These are phyloP conservation scores for Drosophila athabasca DNA, from an alignment of 1,140 invertebrate species.

Conservation along the genomic window DNA sequence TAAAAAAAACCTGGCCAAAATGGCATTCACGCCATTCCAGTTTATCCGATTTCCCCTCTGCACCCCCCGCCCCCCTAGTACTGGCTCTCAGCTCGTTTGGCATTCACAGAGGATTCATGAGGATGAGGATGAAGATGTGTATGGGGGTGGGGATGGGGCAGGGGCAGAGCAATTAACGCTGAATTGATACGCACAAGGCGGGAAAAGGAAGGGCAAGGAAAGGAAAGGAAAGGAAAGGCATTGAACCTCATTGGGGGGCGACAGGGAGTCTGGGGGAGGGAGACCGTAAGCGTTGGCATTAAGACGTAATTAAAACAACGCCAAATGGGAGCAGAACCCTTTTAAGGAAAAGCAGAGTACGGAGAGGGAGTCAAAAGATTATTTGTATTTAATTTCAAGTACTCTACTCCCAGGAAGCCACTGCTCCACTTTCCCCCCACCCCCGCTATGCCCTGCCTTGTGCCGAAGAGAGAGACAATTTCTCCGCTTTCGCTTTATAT, in stretches of 20 bases:
- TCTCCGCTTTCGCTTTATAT: conserved; percentile 41
- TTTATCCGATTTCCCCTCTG: conserved; percentile 64
- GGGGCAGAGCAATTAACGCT: conserved; percentile 68
- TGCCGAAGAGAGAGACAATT: conserved; percentile 45
- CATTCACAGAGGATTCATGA: conserved; percentile 39
- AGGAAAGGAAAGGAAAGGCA: conserved; percentile 29
- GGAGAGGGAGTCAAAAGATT: conserved; percentile 72
- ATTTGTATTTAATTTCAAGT: conserved; percentile 81
- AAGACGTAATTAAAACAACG: conserved; percentile 83
- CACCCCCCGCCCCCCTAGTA: no score
- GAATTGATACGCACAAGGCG: conserved; percentile 71
- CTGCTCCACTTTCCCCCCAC: conserved; percentile 10
- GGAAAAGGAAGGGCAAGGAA: not conserved
- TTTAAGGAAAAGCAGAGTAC: conserved; percentile 1
- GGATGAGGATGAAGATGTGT: not conserved
- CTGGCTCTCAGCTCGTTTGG: conserved; percentile 25
- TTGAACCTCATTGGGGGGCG: conserved; percentile 42
- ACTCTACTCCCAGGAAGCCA: conserved; percentile 45
- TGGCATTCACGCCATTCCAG: conserved; percentile 66
- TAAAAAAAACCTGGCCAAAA: conserved; percentile 71
- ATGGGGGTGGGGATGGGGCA: not conserved
- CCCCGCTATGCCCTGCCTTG: conserved; percentile 20
- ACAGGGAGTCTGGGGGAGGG: not conserved
- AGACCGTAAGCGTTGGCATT: conserved; percentile 68
- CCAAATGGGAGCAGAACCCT: conserved; percentile 53